Base-by-base conservation (phyloP, 2,888 invertebrate genomes). In the Agriopis marginaria region DNA sequence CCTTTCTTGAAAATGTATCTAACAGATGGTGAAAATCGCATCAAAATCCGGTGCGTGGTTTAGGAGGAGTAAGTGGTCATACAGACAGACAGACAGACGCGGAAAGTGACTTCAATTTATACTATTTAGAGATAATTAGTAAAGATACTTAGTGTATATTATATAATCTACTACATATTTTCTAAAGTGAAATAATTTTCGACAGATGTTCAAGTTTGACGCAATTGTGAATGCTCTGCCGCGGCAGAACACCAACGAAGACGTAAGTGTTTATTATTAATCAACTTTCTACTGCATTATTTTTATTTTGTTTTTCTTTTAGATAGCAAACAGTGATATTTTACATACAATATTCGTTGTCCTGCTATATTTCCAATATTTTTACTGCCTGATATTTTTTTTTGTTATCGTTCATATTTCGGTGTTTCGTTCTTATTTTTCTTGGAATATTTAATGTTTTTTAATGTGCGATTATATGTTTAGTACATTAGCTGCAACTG, bases 191-290 rank as follows among this genome's bases (percentile, higher is more conserved):
- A 54, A 8, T 39, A 54, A 23, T 44, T 45, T 14, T 49, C 55
- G n/a, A 17, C 79, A 86, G 81, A 81, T 84, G 56, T 88, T 83
- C 70, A 80, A 79, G 64, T 89, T 89, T 42, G 84, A 85, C 3
- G 82, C 80, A 1, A 86, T 87, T 68, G 76, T 79, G 23, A 81
- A 76, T 44, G 61, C 85, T 0, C 69, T 89, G 63, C 85, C 86
- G 62, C 68, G 51, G 44, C 70, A 11, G 73, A 70, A 64, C 51
- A 47, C 72, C 4, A 73, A 73, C 56, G 75, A 73, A 5, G 71
- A 73, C 10, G 75, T 73, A 72, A 73, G 73, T 70, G n/a, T 40
- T 55, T 12, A 53, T 12, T 50, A 23, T 10, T 50, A 10, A n/a
- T 23, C 3, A 6, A 14, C 8, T 32, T 32, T 49, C 7, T 7